Percentiles rank a stretch among this genome's conserved stretches.
phyloP scores from a whole-genome alignment of 2,797 vertebrate species.

The Anabacerthia variegaticeps region DNA sequence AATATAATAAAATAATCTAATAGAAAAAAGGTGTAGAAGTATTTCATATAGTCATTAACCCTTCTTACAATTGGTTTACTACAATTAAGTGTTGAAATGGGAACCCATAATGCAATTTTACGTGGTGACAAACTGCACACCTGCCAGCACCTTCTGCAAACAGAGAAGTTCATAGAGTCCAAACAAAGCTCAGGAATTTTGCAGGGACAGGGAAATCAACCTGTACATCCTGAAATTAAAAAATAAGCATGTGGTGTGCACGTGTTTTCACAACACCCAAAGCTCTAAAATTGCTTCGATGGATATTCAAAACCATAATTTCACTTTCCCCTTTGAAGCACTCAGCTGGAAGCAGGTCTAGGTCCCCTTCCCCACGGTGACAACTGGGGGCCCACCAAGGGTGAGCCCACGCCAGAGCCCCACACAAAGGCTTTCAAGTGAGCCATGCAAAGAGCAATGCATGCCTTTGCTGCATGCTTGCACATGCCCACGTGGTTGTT shows the following conservation, averaged over 20 bases:
- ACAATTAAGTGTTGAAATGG: not conserved
- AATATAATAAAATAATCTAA: not conserved
- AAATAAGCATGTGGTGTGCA: not conserved
- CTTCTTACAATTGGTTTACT: not conserved
- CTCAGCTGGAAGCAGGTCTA: not conserved
- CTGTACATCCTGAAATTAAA: not conserved
- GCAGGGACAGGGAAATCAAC: not conserved
- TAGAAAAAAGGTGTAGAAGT: not conserved
- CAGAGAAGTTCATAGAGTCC: not conserved
- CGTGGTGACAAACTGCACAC: not conserved
- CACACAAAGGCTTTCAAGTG: not conserved
- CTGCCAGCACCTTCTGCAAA: not conserved
- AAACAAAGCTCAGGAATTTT: not conserved
- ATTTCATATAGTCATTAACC: not conserved
- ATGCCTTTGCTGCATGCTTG: not conserved
- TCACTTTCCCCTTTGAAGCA: rapidly evolving
- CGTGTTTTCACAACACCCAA: not conserved
- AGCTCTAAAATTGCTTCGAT: not conserved
- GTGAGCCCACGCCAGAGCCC: not conserved
- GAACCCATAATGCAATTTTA: not conserved
- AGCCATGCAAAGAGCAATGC: rapidly evolving
- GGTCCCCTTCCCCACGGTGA: not conserved
- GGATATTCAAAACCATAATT: not conserved
- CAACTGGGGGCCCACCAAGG: rapidly evolving
- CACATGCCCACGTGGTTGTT: rapidly evolving